Conservation (phyloP, 1,140 invertebrate genomes). For the Berghia stephanieae region DNA sequence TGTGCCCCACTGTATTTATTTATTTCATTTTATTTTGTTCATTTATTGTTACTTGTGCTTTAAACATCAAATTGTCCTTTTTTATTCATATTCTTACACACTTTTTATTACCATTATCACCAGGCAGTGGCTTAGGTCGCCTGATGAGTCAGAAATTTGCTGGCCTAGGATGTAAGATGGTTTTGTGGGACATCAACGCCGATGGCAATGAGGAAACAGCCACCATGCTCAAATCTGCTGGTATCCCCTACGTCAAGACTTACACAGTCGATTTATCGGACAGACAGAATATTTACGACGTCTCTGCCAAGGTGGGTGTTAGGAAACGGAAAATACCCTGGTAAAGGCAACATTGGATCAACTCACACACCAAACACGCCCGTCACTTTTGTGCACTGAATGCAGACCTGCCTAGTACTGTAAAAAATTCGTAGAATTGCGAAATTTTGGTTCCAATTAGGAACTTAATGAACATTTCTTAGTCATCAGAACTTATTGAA, state of each 20-base stretch:
- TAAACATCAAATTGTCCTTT: neutral
- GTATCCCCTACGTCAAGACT: conserved; percentile 70
- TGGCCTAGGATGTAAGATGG: conserved; percentile 80
- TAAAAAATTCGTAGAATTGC: no score
- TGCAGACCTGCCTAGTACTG: no score
- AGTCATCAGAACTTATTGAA: no score
- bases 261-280: conserved; percentile 81
- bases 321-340: neutral
- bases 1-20: no score
- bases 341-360: neutral
- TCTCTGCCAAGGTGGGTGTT: conserved; percentile 76
- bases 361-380: no score
- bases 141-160: conserved; percentile 83
- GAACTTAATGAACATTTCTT: neutral
- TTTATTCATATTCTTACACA: neutral
- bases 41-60: no score
- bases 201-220: conserved; percentile 81
- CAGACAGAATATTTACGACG: conserved; percentile 81
- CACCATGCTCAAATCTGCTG: conserved; percentile 74
- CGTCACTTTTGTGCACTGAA: neutral
- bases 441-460: no score
- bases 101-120: conserved; percentile 23
- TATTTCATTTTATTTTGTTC: no score
- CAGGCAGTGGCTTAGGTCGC: conserved; percentile 83
- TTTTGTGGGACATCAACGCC: conserved; percentile 92